Evolutionary conservation across 2,888 invertebrate genomes (phyloP).

Genomic region (Strigamia transsilvanica): DNA sequence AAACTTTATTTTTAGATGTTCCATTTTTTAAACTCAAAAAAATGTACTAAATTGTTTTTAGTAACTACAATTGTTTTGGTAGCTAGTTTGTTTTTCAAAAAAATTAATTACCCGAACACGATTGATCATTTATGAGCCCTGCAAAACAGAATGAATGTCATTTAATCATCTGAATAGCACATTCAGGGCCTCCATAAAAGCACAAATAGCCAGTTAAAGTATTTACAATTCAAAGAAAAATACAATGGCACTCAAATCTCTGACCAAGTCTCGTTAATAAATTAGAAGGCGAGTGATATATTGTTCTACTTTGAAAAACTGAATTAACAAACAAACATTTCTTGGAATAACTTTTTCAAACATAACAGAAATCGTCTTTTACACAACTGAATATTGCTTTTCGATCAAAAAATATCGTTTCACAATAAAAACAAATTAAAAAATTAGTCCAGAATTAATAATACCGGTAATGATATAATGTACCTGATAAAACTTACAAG

Average conservation of each 20-base stretch:
- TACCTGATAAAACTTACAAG: not conserved
- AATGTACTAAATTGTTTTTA: not conserved
- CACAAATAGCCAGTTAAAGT: slow-evolving; percentile 6
- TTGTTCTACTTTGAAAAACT: not conserved
- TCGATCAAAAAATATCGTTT: not conserved
- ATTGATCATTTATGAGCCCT: slow-evolving; percentile 14
- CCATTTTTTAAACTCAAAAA: slow-evolving; percentile 24
- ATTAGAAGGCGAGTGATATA: slow-evolving; percentile 15
- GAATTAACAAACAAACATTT: not conserved
- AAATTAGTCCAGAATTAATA: not conserved
- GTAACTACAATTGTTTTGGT: not conserved
- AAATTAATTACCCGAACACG: slow-evolving; percentile 23
- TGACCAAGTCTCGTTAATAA: slow-evolving; percentile 33
- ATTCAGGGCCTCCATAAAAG: slow-evolving; percentile 11
- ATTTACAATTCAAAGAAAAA: slow-evolving; percentile 21
- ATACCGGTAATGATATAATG: not conserved
- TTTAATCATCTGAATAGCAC: slow-evolving; percentile 37
- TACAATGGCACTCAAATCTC: slow-evolving; percentile 26
- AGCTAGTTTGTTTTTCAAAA: slow-evolving; percentile 20
- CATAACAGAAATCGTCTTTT: not conserved
- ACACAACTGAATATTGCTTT: slow-evolving; percentile 39
- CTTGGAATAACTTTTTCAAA: too few species aligned
- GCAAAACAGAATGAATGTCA: slow-evolving; percentile 19
- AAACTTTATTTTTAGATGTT: not conserved
- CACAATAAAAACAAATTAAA: not conserved